Evolutionary conservation across 2,113 vertebrate genomes (phyloP).

Genomic region (Hiodon tergisus): DNA sequence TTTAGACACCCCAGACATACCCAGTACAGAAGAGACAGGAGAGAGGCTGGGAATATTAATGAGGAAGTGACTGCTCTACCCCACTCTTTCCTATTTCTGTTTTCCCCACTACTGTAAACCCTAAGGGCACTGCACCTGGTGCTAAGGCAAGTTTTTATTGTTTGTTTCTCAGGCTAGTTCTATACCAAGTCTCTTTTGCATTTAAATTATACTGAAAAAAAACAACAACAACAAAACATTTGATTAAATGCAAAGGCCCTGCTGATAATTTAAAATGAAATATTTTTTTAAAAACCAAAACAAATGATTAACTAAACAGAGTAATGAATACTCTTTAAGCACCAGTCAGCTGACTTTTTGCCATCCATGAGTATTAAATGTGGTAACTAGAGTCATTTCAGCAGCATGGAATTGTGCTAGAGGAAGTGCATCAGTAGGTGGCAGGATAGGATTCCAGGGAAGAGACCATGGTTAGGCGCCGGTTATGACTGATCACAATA

Average conservation of each 20-base stretch:
- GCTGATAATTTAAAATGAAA: too few relatives aligned
- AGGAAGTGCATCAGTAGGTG: too few relatives aligned
- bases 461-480: too few relatives aligned
- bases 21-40: constrained; percentile 20
- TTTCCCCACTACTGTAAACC: constrained; percentile 15
- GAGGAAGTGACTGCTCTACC: constrained; percentile 7
- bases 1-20: constrained; percentile 18
- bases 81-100: constrained; percentile 17
- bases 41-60: constrained; percentile 27
- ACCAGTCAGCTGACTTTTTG: too few relatives aligned
- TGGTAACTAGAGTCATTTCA: too few relatives aligned
- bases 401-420: too few relatives aligned
- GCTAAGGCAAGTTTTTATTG: constrained; percentile 14
- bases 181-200: constrained; percentile 11
- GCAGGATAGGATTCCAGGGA: too few relatives aligned
- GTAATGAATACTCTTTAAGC: too few relatives aligned
- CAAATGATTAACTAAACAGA: too few relatives aligned
- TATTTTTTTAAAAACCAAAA: too few relatives aligned
- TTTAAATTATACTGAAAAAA: constrained; percentile 16
- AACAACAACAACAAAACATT: background rate
- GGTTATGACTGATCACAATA: too few relatives aligned
- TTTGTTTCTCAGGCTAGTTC: constrained; percentile 17
- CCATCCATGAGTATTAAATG: too few relatives aligned
- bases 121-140: constrained; percentile 17
- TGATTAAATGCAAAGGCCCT: background rate